These are phyloP conservation scores for Bradypus variegatus DNA, from an alignment of 2,797 vertebrate genomes.

Conservation along the genomic window DNA sequence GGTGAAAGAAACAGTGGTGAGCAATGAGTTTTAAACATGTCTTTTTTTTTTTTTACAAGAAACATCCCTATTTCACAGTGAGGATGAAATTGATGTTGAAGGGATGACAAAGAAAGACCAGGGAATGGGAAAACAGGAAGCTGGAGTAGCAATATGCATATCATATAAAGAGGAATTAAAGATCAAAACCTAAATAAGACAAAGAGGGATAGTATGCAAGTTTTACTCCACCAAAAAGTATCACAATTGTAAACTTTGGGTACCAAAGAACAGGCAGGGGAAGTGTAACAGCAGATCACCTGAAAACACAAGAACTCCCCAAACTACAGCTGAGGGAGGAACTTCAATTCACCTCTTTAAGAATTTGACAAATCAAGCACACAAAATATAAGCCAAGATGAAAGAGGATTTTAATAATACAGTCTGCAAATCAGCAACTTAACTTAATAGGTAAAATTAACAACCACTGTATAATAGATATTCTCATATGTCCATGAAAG, in stretches of 20 bases:
- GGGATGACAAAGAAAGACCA: neutral
- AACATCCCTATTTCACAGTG: neutral
- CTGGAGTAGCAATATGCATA: neutral
- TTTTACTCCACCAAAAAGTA: neutral
- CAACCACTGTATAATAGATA: neutral
- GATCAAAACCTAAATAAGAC: neutral
- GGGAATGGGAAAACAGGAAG: neutral
- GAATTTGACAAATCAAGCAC: neutral
- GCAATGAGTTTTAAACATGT: neutral
- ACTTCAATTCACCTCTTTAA: neutral
- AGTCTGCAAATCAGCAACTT: neutral
- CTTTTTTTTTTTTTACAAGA: neutral
- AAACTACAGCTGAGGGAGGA: neutral
- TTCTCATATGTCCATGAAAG: neutral
- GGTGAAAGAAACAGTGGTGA: no score
- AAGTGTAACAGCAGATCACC: neutral
- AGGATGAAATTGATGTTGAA: neutral
- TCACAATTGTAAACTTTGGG: neutral
- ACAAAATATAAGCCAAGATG: conserved; percentile 3
- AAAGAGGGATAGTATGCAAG: neutral
- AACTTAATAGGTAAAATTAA: neutral
- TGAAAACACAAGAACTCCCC: neutral
- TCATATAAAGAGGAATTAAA: neutral
- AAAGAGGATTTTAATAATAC: neutral
- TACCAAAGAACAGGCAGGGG: neutral